phyloP scores from a whole-genome alignment of 2,888 invertebrate genomes.

The Drosophila atroscutellata region DNA sequence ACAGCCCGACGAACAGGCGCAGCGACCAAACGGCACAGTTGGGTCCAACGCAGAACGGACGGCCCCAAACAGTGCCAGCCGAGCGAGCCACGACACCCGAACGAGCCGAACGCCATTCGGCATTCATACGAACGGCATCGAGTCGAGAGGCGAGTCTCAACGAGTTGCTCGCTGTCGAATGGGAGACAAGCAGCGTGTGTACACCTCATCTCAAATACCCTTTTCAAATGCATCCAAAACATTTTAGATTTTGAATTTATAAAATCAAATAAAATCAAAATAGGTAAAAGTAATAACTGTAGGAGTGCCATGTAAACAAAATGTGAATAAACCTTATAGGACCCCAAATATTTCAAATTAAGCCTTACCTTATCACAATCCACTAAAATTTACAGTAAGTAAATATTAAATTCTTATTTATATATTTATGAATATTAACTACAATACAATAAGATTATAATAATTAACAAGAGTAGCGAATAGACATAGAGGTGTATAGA shows the following conservation, averaged over 20 bases:
- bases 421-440: not conserved
- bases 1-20: slow-evolving; percentile 32
- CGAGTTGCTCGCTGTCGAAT: slow-evolving; percentile 47
- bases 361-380: not conserved
- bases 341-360: not conserved
- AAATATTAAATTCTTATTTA: not conserved
- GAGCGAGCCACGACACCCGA: slow-evolving; percentile 1
- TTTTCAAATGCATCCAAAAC: not conserved
- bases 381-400: not conserved
- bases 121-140: slow-evolving; percentile 27
- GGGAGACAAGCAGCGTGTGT: slow-evolving; percentile 4
- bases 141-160: slow-evolving; percentile 58
- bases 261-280: not conserved
- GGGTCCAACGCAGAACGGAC: slow-evolving; percentile 32
- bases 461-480: not conserved
- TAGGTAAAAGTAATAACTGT: not conserved
- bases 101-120: slow-evolving; percentile 18
- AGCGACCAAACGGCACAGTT: slow-evolving; percentile 36
- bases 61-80: slow-evolving; percentile 16
- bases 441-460: not conserved
- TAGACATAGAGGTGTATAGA: too few relatives aligned
- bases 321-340: not conserved
- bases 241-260: not conserved
- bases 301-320: not conserved
- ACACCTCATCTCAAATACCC: slow-evolving; percentile 20